These are phyloP conservation scores for Eutrigla gurnardus DNA, from an alignment of 2,797 vertebrate genomes.

Conservation along the genomic window DNA sequence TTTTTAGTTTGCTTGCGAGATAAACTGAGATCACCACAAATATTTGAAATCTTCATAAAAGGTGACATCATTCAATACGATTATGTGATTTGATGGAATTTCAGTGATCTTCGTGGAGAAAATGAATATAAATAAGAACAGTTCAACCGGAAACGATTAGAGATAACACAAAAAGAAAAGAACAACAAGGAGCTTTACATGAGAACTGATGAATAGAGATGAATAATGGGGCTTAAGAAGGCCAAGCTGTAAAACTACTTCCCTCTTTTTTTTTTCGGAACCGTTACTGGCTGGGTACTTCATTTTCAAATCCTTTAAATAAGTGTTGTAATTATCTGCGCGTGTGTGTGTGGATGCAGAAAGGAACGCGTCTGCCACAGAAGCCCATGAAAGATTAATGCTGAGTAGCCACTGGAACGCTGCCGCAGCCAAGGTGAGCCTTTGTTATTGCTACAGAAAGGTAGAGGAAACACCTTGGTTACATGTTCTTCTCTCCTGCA, in stretches of 20 bases:
- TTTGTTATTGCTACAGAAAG: slow-evolving; percentile 43
- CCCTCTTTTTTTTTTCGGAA: slow-evolving; percentile 24
- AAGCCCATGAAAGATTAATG: slow-evolving; percentile 76
- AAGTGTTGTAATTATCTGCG: slow-evolving; percentile 64
- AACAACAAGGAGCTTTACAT: slow-evolving; percentile 26
- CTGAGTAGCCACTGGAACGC: slow-evolving; percentile 50
- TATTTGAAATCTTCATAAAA: slow-evolving; percentile 31
- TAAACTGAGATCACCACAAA: slow-evolving; percentile 28
- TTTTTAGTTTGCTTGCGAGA: slow-evolving; percentile 17
- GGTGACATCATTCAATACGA: slow-evolving; percentile 31
- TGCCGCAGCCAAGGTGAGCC: slow-evolving; percentile 41
- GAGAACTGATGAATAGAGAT: slow-evolving; percentile 55
- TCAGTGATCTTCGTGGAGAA: slow-evolving; percentile 1
- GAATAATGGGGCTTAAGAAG: slow-evolving; percentile 31
- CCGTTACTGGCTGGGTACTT: slow-evolving; percentile 51
- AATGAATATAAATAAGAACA: slow-evolving; percentile 21
- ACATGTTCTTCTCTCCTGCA: background rate
- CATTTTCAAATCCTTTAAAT: slow-evolving; percentile 63
- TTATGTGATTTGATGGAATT: slow-evolving; percentile 26
- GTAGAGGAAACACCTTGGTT: slow-evolving; percentile 15
- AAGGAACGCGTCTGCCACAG: slow-evolving; percentile 45
- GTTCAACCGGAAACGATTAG: slow-evolving; percentile 29
- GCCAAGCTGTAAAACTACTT: slow-evolving; percentile 45
- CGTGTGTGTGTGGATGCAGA: slow-evolving; percentile 35
- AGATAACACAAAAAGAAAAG: background rate